Evolutionary conservation across 2,113 vertebrate species (phyloP).

Genomic region (Hipposideros armiger): DNA sequence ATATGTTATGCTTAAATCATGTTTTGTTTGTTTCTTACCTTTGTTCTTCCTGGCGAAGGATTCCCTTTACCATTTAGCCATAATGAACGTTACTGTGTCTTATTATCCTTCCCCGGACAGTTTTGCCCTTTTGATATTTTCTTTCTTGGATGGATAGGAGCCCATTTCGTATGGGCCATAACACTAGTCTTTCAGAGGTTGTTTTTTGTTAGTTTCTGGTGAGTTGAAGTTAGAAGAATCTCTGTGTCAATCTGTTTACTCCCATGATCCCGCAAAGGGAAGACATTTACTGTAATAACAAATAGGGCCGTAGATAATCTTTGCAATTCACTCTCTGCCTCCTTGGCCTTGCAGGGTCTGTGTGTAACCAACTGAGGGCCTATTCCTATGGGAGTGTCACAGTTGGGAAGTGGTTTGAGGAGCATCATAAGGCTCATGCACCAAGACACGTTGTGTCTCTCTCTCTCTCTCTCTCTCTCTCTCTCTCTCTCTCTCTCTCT

Average conservation of each 20-base stretch:
- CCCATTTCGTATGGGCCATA: not conserved
- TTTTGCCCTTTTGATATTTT: not conserved
- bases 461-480: too few species aligned
- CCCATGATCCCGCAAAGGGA: not conserved
- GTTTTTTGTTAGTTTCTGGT: not conserved
- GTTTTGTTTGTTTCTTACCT: not conserved
- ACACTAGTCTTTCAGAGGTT: not conserved
- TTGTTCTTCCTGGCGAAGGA: not conserved
- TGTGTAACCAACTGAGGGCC: not conserved
- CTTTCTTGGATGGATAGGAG: not conserved
- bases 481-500: too few species aligned
- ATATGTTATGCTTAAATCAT: not conserved
- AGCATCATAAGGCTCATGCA: not conserved
- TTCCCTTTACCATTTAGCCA: not conserved
- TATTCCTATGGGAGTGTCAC: not conserved
- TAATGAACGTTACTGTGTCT: not conserved
- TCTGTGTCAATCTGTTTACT: not conserved
- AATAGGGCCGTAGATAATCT: not conserved
- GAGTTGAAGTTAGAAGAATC: conserved; percentile 1
- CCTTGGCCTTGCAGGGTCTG: not conserved
- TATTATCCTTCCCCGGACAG: not conserved
- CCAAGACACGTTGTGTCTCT: too few species aligned
- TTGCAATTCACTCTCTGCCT: not conserved
- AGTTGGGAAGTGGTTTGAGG: not conserved
- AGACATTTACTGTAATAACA: not conserved